Evolutionary conservation across 92 coral and sea anemone genomes (phyloP).

Genomic region (Paragorgia papillata): DNA sequence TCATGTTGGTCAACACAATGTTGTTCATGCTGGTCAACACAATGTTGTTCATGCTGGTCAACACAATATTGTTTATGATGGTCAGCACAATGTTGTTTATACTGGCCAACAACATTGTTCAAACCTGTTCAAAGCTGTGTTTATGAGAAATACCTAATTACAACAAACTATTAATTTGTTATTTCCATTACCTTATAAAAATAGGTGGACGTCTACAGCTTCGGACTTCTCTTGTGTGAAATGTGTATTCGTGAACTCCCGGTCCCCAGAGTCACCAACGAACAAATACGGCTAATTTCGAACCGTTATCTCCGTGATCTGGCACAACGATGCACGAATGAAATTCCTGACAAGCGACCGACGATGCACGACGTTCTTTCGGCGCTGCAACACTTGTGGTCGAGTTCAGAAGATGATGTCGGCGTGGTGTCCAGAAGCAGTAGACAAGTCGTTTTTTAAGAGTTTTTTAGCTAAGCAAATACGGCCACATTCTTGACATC

Average conservation of each 20-base stretch:
- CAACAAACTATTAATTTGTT: too few relatives aligned
- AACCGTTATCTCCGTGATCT: conserved; percentile 89
- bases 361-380: conserved; percentile 69
- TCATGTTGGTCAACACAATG: too few relatives aligned
- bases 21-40: too few relatives aligned
- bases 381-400: conserved; percentile 55
- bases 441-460: conserved; percentile 18
- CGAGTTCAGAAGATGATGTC: background rate
- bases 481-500: too few relatives aligned
- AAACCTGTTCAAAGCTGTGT: too few relatives aligned
- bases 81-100: too few relatives aligned
- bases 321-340: conserved; percentile 69
- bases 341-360: conserved; percentile 82
- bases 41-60: too few relatives aligned
- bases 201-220: conserved; percentile 95
- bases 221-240: conserved; percentile 86
- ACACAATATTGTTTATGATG: too few relatives aligned
- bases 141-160: too few relatives aligned
- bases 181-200: too few relatives aligned
- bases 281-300: conserved; percentile 82
- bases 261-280: conserved; percentile 78
- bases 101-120: too few relatives aligned
- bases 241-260: conserved; percentile 95
- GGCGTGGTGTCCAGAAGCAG: conserved; percentile 7
- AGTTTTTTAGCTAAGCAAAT: background rate